These are phyloP conservation scores for Petaurus breviceps DNA, from an alignment of 2,113 vertebrate species.

Conservation along the genomic window DNA sequence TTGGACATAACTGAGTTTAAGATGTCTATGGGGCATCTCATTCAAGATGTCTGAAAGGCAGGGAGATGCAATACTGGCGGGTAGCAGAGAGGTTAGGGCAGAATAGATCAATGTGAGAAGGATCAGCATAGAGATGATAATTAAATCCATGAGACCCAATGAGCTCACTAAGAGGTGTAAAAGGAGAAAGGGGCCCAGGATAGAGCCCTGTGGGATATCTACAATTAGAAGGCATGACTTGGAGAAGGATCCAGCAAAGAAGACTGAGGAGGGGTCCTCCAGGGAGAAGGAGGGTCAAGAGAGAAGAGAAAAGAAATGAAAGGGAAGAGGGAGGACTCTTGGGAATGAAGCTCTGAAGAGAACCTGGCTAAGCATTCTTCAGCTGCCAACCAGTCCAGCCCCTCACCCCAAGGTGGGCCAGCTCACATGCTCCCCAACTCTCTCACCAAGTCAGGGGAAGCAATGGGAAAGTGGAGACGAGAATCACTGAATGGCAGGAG, in stretches of 20 bases:
- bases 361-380: background rate
- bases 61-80: background rate
- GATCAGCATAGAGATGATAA: background rate
- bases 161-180: background rate
- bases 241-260: background rate
- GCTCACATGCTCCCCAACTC: background rate
- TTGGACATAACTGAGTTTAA: background rate
- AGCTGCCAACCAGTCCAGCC: background rate
- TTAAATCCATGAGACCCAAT: background rate
- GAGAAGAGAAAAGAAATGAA: background rate
- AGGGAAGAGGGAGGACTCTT: background rate
- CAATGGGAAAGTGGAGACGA: background rate
- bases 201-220: background rate
- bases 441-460: background rate
- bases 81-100: background rate
- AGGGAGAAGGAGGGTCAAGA: background rate
- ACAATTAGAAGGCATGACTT: background rate
- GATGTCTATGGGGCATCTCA: background rate
- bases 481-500: background rate
- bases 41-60: background rate
- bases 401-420: background rate
- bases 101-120: background rate
- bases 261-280: background rate
- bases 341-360: background rate
- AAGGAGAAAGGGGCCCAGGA: background rate